Base-by-base conservation (phyloP, 2,113 vertebrate species). In the Eidolon helvum region DNA sequence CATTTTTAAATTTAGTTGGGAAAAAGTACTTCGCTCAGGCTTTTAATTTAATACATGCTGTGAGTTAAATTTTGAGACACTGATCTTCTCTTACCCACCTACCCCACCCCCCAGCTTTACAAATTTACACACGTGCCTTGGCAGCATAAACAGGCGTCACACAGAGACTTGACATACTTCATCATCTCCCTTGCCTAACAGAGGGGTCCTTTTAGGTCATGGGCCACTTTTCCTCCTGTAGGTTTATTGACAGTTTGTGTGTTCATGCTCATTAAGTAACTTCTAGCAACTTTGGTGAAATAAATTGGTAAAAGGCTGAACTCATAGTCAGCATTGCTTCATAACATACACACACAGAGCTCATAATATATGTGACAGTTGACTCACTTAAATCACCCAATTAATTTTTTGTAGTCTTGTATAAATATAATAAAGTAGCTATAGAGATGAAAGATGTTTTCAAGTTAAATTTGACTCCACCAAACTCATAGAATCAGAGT, bases 301-400 rank as follows among this genome's bases (percentile, higher is more conserved):
- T 98, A 91, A 80, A 48, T 97, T 93, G 85, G 94, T 96, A 82
- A 97, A 97, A 94, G 96, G 40, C 86, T 98, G 95, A 98, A 97
- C 95, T 98, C 98, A 95, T 63, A 92, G 97, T 98, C 97, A 98
- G 90, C 90, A 98, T 98, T 98, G 98, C 97, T 98, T 98, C 98
- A 98, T 98, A 96, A 96, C 83, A 93, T 84, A 97, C 96, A 92
- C 93, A 98, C 40, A 68, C 97, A 95, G 89, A 89, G 45, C 93
- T 97, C 91, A 68, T 98, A 98, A 98, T 35, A 30, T 97, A 97
- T 98, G 94, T 98, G 94, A 97, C 97, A 98, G 98, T 97, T 98
- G 95, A 98, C 94, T 98, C 98, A 98, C 90, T 97, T 98, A 98
- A 97, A 95, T 92, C 95, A 97, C 97, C 78, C 94, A 97, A 97